Base-by-base conservation (phyloP, 2,888 invertebrate genomes). In the Epirrhoe alternata region DNA sequence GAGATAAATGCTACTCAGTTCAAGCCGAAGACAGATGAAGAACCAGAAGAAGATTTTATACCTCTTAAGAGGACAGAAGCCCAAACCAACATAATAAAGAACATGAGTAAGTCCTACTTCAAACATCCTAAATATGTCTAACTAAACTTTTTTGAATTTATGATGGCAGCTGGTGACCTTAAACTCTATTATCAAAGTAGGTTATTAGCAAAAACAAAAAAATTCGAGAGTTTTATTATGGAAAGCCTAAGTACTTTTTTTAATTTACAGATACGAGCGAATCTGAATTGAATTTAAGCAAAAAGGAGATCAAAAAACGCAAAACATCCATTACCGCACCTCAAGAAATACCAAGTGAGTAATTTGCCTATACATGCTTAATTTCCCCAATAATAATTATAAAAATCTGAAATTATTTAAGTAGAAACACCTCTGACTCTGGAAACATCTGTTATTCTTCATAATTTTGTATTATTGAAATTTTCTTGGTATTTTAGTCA, bases 31-130 rank as follows among this genome's bases (percentile, higher is more conserved):
- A 57, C 64, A 35, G 50, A 64, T 45, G 14, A 51, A 47, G 54
- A 64, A 59, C 51, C 66, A 52, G 57, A 58, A 24, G 82, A 84
- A 24, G 70, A 77, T 6, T 83, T 83, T 69, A 89, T 90, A 74
- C 86, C 89, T 24, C 67, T 90, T 12, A 90, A 87, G 65, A 83
- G 77, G 74, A 77, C 81, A 63, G 81, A 79, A 55, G 89, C 79
- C 6, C 87, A 86, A 76, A 89, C 84, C 1, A 83, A 90, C 57
- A 82, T 89, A 57, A 73, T 69, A 17, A 78, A 79, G 67, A 75
- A 66, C 64, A 70, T 66, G 50, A 80, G 87, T 88, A 77, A 63
- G 47, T 51, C 1, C n/a, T 42, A 33, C 33, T 33, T 33, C 33
- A 7, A 7, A 33, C 33, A 31, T 33, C 24, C 24, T 24, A 24